A percentile compares a stretch with the other conserved stretches of the same genome.
Conservation (phyloP, 2,888 invertebrate species). For the Mylabris sibirica region DNA sequence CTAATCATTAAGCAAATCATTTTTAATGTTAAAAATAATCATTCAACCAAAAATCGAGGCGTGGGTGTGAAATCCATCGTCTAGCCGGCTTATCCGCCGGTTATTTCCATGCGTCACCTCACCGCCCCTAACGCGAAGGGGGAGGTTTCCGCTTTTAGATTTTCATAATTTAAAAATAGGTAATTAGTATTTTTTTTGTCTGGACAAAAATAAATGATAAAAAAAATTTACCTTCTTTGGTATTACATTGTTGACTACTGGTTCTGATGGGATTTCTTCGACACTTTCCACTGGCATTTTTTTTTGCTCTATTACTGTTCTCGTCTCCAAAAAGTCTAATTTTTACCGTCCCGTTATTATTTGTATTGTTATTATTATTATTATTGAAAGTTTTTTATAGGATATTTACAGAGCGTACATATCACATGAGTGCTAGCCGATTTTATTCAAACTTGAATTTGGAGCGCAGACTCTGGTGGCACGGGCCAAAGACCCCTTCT, state of each 20-base stretch:
- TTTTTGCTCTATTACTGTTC: background rate
- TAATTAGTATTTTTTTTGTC: background rate
- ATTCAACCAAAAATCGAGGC: background rate
- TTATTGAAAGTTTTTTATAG: background rate
- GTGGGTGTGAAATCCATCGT: background rate
- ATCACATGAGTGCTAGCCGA: conserved; percentile 5
- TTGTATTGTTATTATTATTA: background rate
- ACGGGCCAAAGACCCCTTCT: conserved; percentile 11
- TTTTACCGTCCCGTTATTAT: background rate
- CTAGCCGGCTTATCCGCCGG: background rate
- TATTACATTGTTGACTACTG: background rate
- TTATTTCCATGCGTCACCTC: conserved; percentile 1
- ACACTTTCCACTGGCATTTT: conserved; percentile 3
- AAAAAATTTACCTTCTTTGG: conserved; percentile 3
- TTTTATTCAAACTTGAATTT: conserved; percentile 7
- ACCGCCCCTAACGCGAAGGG: background rate
- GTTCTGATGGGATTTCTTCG: background rate
- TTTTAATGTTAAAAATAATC: background rate
- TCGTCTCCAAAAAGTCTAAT: background rate
- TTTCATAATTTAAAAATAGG: background rate
- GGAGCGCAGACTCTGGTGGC: conserved; percentile 8
- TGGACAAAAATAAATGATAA: background rate
- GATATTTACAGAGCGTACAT: background rate
- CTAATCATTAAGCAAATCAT: background rate
- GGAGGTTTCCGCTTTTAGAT: too few species aligned